Base-by-base conservation (phyloP, 1,140 invertebrate species). In the Trinorchestia longiramus region DNA sequence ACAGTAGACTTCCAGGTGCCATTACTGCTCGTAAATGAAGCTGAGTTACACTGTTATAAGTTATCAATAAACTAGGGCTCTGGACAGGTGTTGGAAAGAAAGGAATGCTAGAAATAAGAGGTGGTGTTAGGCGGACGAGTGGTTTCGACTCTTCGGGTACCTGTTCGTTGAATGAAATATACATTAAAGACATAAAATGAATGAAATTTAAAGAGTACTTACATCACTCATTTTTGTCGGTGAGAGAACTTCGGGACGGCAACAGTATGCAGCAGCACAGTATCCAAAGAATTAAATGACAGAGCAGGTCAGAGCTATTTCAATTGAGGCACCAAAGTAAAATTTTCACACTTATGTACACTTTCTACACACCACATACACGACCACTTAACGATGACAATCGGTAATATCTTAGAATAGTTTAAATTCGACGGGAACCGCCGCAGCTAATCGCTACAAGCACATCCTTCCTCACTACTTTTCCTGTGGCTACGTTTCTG, bases 341-440 rank as follows among this genome's bases (percentile, higher is more conserved):
- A 43, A 90, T 90, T 43, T 90, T 41, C 88, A 90, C 88, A 90
- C n/a, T 90, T 90, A 90, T 90, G 43, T 90, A 90, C 88, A 90
- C 88, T 90, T 90, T 90, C 88, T 90, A 90, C 88, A 90, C 92
- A 94, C 41, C 88, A 91, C 88, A 91, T 44, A 94, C 92, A 94
- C 92, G 92, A 94, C 44, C 92, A 94, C 92, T 94, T 94, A 94
- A 94, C 92, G 44, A 94, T 45, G 43, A 94, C 92, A 47, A 94
- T 94, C 88, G 92, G 43, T 94, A 47, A 40, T 94, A 94, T 45
- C 92, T 94, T 94, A 94, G 92, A 94, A 94, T 94, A 94, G 92
- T 94, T 94, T 94, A 94, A 23, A 94, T 40, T 94, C 92, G 92
- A 94, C 92, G 92, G 92, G 92, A 94, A 94, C 92, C 92, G 92